These are phyloP conservation scores for Andrena trimmerana DNA, from an alignment of 2,888 invertebrate species.

Conservation along the genomic window DNA sequence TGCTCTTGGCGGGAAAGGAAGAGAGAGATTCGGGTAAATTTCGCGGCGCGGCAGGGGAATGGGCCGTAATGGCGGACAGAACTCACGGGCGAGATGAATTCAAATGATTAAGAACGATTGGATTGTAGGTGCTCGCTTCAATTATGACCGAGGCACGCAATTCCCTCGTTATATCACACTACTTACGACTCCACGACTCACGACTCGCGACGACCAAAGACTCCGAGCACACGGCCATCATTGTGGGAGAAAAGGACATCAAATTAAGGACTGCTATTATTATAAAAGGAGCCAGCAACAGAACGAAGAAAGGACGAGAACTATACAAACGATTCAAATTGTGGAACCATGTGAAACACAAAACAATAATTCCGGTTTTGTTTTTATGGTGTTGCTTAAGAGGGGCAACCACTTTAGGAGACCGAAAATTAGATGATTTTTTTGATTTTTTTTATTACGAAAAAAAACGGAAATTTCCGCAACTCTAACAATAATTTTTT, in stretches of 20 bases:
- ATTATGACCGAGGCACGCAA: slow-evolving; percentile 83
- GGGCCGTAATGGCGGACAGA: slow-evolving; percentile 57
- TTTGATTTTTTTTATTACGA: no score
- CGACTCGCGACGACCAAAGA: slow-evolving; percentile 51
- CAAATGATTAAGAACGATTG: slow-evolving; percentile 84
- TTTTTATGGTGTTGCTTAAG: no score
- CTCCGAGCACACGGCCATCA: slow-evolving; percentile 49
- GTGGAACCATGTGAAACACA: no score
- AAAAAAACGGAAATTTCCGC: no score
- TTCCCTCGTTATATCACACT: slow-evolving; percentile 83
- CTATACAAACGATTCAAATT: neutral
- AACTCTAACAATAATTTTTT: no score
- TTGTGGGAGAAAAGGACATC: neutral
- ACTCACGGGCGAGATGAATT: slow-evolving; percentile 79
- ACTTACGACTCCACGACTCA: slow-evolving; percentile 64
- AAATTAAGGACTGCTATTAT: slow-evolving; percentile 1
- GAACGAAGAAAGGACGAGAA: neutral
- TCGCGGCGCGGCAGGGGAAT: slow-evolving; percentile 39
- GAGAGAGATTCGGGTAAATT: slow-evolving; percentile 39
- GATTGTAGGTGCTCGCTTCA: slow-evolving; percentile 82
- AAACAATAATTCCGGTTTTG: no score
- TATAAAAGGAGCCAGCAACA: neutral
- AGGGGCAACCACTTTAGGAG: no score
- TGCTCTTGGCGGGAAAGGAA: slow-evolving; percentile 27
- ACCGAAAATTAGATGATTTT: no score